phyloP scores from a whole-genome alignment of 2,113 vertebrate genomes.

The Larimichthys crocea region DNA sequence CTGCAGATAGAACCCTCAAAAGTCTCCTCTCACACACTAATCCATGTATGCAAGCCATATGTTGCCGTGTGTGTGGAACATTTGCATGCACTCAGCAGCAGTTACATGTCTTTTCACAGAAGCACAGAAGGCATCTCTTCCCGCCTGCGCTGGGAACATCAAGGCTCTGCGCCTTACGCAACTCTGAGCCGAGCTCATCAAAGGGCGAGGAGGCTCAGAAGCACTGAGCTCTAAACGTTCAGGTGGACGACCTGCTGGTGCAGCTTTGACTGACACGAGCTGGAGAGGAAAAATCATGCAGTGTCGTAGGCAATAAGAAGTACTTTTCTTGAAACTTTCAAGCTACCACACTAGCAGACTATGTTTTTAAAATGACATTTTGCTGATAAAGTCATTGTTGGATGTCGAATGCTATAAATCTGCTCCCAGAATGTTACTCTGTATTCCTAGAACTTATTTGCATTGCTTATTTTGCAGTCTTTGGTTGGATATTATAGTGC shows the following conservation, averaged over 20 bases:
- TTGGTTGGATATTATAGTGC: not conserved
- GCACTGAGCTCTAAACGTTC: slow-evolving; percentile 16
- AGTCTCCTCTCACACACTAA: slow-evolving; percentile 7
- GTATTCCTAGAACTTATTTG: not conserved
- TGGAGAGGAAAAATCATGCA: not conserved
- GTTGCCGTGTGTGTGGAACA: not conserved
- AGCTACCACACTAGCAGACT: no score
- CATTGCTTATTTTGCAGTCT: not conserved
- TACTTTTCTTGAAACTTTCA: not conserved
- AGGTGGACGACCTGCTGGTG: not conserved
- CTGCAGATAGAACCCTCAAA: slow-evolving; percentile 6
- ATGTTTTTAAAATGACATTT: not conserved
- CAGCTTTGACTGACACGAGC: not conserved
- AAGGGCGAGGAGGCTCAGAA: slow-evolving; percentile 13
- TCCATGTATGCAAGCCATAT: not conserved
- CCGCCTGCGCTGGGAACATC: slow-evolving; percentile 29
- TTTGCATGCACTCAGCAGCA: not conserved
- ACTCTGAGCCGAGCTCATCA: slow-evolving; percentile 25
- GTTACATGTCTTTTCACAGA: slow-evolving; percentile 25
- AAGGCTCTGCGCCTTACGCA: slow-evolving; percentile 19
- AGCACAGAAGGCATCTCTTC: slow-evolving; percentile 6
- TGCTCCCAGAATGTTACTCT: not conserved
- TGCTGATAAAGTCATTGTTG: not conserved
- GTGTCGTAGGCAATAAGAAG: not conserved
- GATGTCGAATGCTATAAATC: not conserved